Conservation (phyloP, 1,140 invertebrate genomes). For the Pseudomyrmex dendroicus region DNA sequence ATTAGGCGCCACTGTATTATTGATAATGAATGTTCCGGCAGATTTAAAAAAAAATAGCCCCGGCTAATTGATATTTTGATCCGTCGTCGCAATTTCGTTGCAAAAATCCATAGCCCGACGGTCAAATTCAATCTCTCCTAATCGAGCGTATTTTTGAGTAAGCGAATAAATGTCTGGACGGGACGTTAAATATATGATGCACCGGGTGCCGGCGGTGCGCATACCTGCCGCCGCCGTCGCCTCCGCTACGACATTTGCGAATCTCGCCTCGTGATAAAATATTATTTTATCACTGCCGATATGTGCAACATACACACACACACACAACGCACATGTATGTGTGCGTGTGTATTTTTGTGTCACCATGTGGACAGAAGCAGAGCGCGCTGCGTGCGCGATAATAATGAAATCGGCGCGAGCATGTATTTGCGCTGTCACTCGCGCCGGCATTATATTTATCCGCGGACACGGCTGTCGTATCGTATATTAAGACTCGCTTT, state of each 20-base stretch:
- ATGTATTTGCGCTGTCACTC: slow-evolving; percentile 65
- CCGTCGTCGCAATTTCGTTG: slow-evolving; percentile 50
- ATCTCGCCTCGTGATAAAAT: slow-evolving; percentile 52
- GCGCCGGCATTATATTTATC: slow-evolving; percentile 61
- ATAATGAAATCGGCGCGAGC: slow-evolving; percentile 56
- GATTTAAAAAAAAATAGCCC: slow-evolving; percentile 39
- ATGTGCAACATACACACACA: neutral
- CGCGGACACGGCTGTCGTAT: slow-evolving; percentile 65
- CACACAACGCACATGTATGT: neutral
- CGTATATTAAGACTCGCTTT: slow-evolving; percentile 77
- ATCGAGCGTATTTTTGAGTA: slow-evolving; percentile 67
- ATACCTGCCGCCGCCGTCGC: neutral
- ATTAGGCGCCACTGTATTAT: slow-evolving; percentile 56
- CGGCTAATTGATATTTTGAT: slow-evolving; percentile 72
- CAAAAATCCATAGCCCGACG: slow-evolving; percentile 51
- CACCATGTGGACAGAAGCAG: slow-evolving; percentile 41
- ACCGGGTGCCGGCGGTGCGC: slow-evolving; percentile 12
- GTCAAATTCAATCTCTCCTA: slow-evolving; percentile 69
- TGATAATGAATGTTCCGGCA: slow-evolving; percentile 60
- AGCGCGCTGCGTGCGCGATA: slow-evolving; percentile 39
- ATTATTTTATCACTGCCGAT: slow-evolving; percentile 47
- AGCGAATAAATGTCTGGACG: slow-evolving; percentile 70
- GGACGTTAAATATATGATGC: slow-evolving; percentile 48
- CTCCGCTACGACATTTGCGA: neutral
- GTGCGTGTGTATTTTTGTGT: slow-evolving; percentile 37